These are phyloP conservation scores for Eumaeus atala DNA, from an alignment of 1,140 invertebrate species.

Conservation along the genomic window DNA sequence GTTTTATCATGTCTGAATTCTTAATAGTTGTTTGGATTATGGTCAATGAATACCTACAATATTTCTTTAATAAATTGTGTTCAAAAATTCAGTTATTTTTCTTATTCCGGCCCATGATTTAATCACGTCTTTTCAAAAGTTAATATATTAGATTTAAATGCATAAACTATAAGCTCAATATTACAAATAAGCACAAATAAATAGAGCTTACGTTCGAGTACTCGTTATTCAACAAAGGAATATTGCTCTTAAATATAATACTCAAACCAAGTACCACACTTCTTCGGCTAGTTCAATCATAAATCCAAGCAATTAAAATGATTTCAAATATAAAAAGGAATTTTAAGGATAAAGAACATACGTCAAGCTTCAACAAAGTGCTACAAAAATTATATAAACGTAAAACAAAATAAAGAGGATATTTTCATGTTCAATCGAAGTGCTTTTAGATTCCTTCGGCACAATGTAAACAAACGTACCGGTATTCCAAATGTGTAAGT, in stretches of 20 bases:
- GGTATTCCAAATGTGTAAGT: constrained; percentile 12
- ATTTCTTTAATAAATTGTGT: too few species aligned
- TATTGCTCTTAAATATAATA: not conserved
- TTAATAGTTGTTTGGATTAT: too few species aligned
- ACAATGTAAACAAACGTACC: constrained; percentile 22
- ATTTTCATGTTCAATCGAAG: constrained; percentile 10
- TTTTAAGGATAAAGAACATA: not conserved
- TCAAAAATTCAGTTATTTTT: too few species aligned
- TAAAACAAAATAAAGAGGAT: constrained; percentile 13
- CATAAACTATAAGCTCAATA: too few species aligned
- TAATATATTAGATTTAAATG: too few species aligned
- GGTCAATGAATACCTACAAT: too few species aligned
- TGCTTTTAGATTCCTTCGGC: constrained; percentile 19
- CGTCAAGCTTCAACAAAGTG: not conserved
- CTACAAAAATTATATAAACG: constrained; percentile 3
- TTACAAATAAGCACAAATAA: too few species aligned
- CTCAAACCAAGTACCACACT: not conserved
- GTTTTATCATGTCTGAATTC: too few species aligned
- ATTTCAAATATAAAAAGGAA: constrained; percentile 1
- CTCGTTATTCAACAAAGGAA: too few species aligned
- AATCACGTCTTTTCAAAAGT: too few species aligned
- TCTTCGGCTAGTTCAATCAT: not conserved
- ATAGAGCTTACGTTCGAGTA: too few species aligned
- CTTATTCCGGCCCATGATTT: too few species aligned
- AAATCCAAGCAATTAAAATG: not conserved